A percentile compares a stretch with the other conserved stretches of the same genome.
These are phyloP conservation scores for Staurois parvus DNA, from an alignment of 2,797 vertebrate genomes.

Conservation along the genomic window DNA sequence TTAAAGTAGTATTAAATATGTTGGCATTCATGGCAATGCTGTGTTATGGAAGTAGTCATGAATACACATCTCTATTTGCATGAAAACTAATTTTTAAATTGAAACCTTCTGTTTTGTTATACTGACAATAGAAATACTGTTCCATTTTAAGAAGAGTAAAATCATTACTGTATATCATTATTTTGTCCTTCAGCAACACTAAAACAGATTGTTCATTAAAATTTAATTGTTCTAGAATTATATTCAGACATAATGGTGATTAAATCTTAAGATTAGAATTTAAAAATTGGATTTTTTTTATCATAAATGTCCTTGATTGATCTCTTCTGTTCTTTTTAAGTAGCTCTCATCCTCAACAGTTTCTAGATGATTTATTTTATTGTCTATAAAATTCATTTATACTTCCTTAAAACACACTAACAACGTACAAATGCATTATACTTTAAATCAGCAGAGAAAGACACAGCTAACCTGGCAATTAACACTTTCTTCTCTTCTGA, in stretches of 20 bases:
- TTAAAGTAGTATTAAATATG: neutral
- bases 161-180: conserved; percentile 31
- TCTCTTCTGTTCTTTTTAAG: conserved; percentile 27
- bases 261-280: conserved; percentile 46
- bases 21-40: neutral
- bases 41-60: neutral
- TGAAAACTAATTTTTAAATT: conserved; percentile 5
- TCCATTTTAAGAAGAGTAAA: neutral
- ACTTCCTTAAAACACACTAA: conserved; percentile 12
- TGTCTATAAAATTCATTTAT: neutral
- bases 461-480: neutral
- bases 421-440: neutral
- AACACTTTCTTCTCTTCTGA: neutral
- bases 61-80: neutral
- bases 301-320: conserved; percentile 45
- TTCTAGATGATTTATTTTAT: conserved; percentile 16
- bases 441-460: neutral
- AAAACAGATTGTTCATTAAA: conserved; percentile 59
- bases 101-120: neutral
- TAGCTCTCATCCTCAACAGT: neutral
- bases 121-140: neutral
- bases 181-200: conserved; percentile 51
- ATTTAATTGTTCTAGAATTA: conserved; percentile 52
- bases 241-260: conserved; percentile 42
- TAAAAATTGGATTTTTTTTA: conserved; percentile 21